phyloP scores from a whole-genome alignment of 2,888 invertebrate genomes.

The Plebejus melissa region DNA sequence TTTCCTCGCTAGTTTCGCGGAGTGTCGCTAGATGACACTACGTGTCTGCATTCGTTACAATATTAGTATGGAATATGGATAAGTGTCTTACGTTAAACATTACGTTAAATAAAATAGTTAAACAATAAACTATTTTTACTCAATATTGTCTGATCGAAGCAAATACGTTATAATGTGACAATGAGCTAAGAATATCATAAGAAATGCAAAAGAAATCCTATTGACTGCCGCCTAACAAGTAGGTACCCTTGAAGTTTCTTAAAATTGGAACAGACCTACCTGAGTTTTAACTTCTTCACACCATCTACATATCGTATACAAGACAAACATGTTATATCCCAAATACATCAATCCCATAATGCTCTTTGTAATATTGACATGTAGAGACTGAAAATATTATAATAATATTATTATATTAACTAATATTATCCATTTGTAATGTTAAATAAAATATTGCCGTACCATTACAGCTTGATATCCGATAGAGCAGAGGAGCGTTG shows the following conservation, averaged over 20 bases:
- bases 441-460: constrained; percentile 35
- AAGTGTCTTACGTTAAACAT: too few species aligned
- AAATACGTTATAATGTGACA: too few species aligned
- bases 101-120: too few species aligned
- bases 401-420: background rate
- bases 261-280: constrained; percentile 42
- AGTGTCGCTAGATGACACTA: too few species aligned
- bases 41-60: too few species aligned
- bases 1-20: too few species aligned
- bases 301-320: constrained; percentile 65
- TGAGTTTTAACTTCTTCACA: constrained; percentile 62
- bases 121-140: too few species aligned
- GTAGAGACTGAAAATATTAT: constrained; percentile 49
- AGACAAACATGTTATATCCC: constrained; percentile 58
- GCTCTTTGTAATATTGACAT: constrained; percentile 50
- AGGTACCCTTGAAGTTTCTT: background rate
- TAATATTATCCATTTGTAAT: background rate
- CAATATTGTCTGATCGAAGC: too few species aligned
- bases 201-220: too few species aligned
- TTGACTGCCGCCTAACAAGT: too few species aligned
- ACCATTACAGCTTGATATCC: constrained; percentile 64
- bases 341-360: constrained; percentile 61
- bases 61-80: too few species aligned
- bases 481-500: constrained; percentile 61
- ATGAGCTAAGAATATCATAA: too few species aligned